Conservation (phyloP, 2,888 invertebrate species). For the Chaitophorus viminalis region DNA sequence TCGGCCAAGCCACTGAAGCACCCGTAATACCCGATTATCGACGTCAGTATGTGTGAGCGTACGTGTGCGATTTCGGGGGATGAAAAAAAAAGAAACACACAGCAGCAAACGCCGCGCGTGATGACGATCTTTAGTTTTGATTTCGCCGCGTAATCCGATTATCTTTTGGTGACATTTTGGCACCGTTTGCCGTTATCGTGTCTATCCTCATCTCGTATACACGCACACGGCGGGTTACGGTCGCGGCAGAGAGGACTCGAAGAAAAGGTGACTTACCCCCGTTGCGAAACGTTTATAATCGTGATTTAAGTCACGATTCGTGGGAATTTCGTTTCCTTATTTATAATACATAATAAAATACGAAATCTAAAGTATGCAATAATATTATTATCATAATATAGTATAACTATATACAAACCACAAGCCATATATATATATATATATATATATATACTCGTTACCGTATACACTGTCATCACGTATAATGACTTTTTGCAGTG, state of each 20-base stretch:
- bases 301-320: constrained; percentile 48
- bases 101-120: constrained; percentile 37
- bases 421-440: too few relatives aligned
- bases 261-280: constrained; percentile 3
- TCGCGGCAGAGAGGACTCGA: not conserved
- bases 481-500: too few relatives aligned
- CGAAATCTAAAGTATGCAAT: too few relatives aligned
- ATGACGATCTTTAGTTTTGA: constrained; percentile 40
- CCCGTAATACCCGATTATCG: constrained; percentile 60
- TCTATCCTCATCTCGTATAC: not conserved
- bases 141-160: constrained; percentile 56
- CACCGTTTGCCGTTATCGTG: constrained; percentile 4
- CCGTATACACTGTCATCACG: too few relatives aligned
- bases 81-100: constrained; percentile 12
- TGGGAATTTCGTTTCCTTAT: constrained; percentile 34
- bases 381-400: too few relatives aligned
- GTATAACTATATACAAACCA: too few relatives aligned
- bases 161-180: constrained; percentile 44
- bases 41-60: not conserved
- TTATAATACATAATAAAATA: not conserved
- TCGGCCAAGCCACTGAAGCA: constrained; percentile 38
- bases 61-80: not conserved
- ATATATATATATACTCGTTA: too few relatives aligned
- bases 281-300: constrained; percentile 29
- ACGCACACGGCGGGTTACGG: too few relatives aligned